Conservation (phyloP, 2,797 vertebrate species). For the Emydoidea blandingii region DNA sequence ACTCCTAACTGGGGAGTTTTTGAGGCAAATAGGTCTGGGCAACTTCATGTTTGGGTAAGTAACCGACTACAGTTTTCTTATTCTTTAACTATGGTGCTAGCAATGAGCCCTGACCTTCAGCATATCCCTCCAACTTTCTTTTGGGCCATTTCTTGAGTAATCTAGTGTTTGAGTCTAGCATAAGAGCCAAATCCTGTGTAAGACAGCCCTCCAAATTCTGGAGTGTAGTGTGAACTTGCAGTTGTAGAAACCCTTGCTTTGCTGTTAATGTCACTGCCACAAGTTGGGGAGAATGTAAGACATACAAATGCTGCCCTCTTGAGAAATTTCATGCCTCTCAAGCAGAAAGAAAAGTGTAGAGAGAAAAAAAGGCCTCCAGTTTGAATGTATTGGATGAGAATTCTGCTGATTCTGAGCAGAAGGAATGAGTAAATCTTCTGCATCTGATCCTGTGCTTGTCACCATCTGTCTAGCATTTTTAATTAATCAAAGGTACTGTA, state of each 20-base stretch:
- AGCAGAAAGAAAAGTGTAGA: neutral
- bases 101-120: neutral
- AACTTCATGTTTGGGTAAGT: neutral
- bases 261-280: neutral
- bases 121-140: neutral
- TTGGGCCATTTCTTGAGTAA: neutral
- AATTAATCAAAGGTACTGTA: neutral
- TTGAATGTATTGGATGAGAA: neutral
- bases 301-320: neutral
- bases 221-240: neutral
- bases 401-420: neutral
- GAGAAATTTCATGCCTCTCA: neutral
- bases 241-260: neutral
- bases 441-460: neutral
- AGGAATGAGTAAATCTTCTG: neutral
- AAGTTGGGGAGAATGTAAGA: neutral
- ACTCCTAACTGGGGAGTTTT: neutral
- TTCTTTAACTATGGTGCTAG: neutral
- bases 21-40: neutral
- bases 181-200: rapidly evolving
- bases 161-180: neutral
- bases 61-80: neutral
- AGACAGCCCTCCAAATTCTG: neutral
- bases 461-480: neutral
- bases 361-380: neutral